Evolutionary conservation across 2,888 invertebrate genomes (phyloP), one percentile per base, ranked within the genome.

Genomic region (Protonemura montana): DNA sequence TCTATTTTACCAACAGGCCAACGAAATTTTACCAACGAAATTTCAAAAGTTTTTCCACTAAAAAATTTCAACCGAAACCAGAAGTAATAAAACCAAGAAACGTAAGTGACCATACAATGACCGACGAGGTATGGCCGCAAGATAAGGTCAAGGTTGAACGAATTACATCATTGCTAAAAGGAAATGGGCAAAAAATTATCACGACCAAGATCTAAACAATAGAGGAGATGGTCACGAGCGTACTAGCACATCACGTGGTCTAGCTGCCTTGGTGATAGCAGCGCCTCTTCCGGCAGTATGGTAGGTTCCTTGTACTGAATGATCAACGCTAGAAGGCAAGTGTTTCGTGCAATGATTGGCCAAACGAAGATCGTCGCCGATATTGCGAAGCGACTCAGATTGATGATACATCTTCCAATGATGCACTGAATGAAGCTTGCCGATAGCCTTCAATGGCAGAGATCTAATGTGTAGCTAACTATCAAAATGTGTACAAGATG

Each of bases 91-190:
- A 35, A 35, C 5, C 3, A 35, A 35, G 10, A 35, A 35, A 59
- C 21, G 21, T 2, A 59, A 59, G 59, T 59, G 59, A 59, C 59
- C 59, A 59, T 59, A 59, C 6, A 59, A 59, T 59, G 59, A 59
- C 59, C 59, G 59, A 59, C 59, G 59, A 59, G 59, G 59, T 21
- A 59, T 59, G 59, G 59, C 59, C 13, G 21, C 21, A 10, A 21
- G 2, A 21, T 10, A 59, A 59, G 59, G 59, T 59, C 59, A 59
- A 59, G 59, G 59, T 13, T 59, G 59, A 59, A 13, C 21, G 59
- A 59, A 59, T 59, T 59, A 59, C 59, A 59, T 59, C 59, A 59
- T 59, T 59, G 59, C 59, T 59, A 59, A 59, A 59, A 59, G 13
- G 59, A 21, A 7, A 59, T 21, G 1, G 7, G 59, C 59, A 21